Conservation (phyloP, 2,888 invertebrate genomes). For the Drosophila emarginata region DNA sequence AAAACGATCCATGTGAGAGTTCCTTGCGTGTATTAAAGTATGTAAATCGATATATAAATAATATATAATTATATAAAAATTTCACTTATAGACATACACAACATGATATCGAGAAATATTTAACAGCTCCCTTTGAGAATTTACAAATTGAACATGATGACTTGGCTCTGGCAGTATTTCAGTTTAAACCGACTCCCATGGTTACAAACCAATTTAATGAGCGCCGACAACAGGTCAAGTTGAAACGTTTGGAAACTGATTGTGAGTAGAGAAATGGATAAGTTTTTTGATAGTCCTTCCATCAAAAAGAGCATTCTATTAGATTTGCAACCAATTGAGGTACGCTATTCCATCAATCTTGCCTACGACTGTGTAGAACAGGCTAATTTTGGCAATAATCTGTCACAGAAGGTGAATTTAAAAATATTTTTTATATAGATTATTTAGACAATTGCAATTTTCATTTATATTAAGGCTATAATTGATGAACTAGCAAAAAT, state of each 20-base stretch:
- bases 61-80: not conserved
- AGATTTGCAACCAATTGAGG: slow-evolving; percentile 52
- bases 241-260: slow-evolving; percentile 23
- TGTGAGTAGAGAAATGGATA: slow-evolving; percentile 29
- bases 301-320: not conserved
- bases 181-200: not conserved
- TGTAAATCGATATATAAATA: not conserved
- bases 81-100: not conserved
- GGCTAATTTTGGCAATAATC: not conserved
- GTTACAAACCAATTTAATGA: not conserved
- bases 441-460: not conserved
- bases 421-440: not conserved
- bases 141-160: slow-evolving; percentile 6
- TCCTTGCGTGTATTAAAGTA: slow-evolving; percentile 39
- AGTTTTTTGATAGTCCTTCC: not conserved
- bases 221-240: not conserved
- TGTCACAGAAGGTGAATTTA: slow-evolving; percentile 18
- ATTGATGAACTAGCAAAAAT: slow-evolving; percentile 21
- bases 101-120: slow-evolving; percentile 3
- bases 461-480: not conserved
- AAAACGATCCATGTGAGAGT: slow-evolving; percentile 5
- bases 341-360: slow-evolving; percentile 46
- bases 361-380: slow-evolving; percentile 39
- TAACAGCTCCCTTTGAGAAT: slow-evolving; percentile 4
- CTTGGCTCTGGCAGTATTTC: not conserved